Base-by-base conservation (phyloP, 2,888 invertebrate genomes). In the Subacronicta megacephala region DNA sequence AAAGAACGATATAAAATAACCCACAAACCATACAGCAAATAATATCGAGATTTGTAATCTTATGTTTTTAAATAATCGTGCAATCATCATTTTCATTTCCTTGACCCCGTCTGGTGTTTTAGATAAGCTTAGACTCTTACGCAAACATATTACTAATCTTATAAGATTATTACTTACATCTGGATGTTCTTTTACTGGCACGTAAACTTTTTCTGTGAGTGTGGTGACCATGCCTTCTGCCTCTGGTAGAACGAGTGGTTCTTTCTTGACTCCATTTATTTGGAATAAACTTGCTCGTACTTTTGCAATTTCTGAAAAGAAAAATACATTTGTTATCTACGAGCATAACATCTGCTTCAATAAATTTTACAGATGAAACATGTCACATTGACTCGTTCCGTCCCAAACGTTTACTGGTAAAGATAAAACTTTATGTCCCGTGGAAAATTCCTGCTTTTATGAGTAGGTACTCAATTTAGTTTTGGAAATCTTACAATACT, bases 131-230 rank as follows among this genome's bases (percentile, higher is more conserved):
- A 54, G 53, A 49, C 51, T 45, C 47, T 44, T 37, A 40, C n/a
- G 35, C 56, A 56, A 58, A 35, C 31, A 45, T n/a, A 26, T 10
- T 10, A 26, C 9, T 26, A 57, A 29, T 43, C 6, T 47, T 40
- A 51, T 62, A 42, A 53, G 13, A 36, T 62, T 20, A 56, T 15
- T 62, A 98, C 99, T 98, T 95, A 99, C 99, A 95, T 99, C 99
- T 95, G 99, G 99, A 95, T 99, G 98, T 94, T 99, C 99, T 96
- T 99, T 99, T 84, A 99, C 99, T 90, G 99, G 99, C 90, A 99
- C 99, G 95, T 99, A 99, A 86, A 99, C 98, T 96, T 99, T 99
- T 95, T 99, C 99, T 95, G 99, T 98, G 88, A 98, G 96, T 86
- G 98, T 98, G 81, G 98, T 97, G 86, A 98, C 96, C 85, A 97